phyloP scores from a whole-genome alignment of 2,888 invertebrate genomes.

The Aporophyla nigra region DNA sequence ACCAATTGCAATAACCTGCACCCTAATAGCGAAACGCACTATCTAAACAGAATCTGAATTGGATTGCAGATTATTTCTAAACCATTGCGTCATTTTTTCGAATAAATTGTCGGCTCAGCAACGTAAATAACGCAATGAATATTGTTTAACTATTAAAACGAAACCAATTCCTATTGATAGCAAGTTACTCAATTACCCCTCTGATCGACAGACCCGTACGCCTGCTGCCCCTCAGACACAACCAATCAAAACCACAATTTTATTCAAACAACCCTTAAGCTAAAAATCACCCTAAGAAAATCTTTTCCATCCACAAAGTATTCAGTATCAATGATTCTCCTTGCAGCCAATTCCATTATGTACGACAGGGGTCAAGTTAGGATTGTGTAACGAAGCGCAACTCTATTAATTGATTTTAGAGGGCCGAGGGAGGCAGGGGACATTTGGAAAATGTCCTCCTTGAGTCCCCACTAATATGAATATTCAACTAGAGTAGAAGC shows the following conservation, averaged over 20 bases:
- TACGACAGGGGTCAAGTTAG: conserved; percentile 80
- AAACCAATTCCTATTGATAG: too few relatives aligned
- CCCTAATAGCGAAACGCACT: too few relatives aligned
- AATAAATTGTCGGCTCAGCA: too few relatives aligned
- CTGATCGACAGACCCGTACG: too few relatives aligned
- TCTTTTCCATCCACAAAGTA: conserved; percentile 37
- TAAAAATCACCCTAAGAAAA: conserved; percentile 40
- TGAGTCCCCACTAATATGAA: conserved; percentile 74
- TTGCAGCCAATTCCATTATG: conserved; percentile 77
- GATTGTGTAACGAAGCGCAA: conserved; percentile 80
- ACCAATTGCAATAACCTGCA: too few relatives aligned
- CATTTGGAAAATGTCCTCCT: conserved; percentile 67
- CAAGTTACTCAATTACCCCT: too few relatives aligned
- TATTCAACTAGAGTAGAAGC: conserved; percentile 80
- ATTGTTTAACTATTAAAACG: too few relatives aligned
- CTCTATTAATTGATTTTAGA: conserved; percentile 85
- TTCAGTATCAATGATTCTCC: conserved; percentile 64
- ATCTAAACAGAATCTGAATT: too few relatives aligned
- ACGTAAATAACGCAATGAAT: too few relatives aligned
- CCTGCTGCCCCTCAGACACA: background rate
- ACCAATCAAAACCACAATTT: conserved; percentile 20
- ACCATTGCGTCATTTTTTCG: too few relatives aligned
- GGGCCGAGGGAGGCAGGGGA: conserved; percentile 68
- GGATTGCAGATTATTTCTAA: too few relatives aligned
- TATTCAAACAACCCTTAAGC: conserved; percentile 43